A percentile compares a stretch with the other conserved stretches of the same genome.
phyloP scores from a whole-genome alignment of 2,113 vertebrate genomes.

The Caranx ignobilis region DNA sequence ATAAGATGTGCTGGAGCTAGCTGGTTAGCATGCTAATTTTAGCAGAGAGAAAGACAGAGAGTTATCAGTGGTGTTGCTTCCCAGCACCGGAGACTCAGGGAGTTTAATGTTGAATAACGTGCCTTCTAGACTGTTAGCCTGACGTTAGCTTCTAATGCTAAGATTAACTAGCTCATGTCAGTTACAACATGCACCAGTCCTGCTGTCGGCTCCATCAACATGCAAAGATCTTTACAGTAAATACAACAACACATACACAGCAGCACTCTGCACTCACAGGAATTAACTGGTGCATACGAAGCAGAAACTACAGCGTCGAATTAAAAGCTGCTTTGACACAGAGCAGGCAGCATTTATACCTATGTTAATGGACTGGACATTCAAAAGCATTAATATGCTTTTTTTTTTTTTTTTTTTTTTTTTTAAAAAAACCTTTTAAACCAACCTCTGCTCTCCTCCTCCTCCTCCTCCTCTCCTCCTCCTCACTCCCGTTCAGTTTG shows the following conservation, averaged over 20 bases:
- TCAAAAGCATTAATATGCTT: not conserved
- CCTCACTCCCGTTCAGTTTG: not conserved
- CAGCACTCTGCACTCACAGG: not conserved
- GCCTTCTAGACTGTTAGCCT: too few relatives aligned
- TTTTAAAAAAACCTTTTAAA: not conserved
- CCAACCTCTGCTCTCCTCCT: not conserved
- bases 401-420: not conserved
- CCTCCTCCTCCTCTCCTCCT: not conserved
- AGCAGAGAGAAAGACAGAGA: too few relatives aligned
- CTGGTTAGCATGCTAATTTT: too few relatives aligned
- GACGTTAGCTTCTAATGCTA: too few relatives aligned
- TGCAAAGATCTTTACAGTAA: conserved; percentile 15
- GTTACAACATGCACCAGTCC: not conserved
- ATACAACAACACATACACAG: not conserved
- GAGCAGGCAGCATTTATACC: not conserved
- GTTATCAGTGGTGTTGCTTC: too few relatives aligned
- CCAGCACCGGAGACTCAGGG: too few relatives aligned
- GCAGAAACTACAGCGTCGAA: not conserved
- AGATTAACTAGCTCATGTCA: not conserved
- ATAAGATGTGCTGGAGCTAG: too few relatives aligned
- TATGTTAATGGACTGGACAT: not conserved
- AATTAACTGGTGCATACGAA: not conserved
- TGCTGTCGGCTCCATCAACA: not conserved
- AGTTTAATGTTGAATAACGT: too few relatives aligned
- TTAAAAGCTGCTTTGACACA: not conserved